These are phyloP conservation scores for Pangasius krempfi DNA, from an alignment of 2,797 vertebrate genomes.

Conservation along the genomic window DNA sequence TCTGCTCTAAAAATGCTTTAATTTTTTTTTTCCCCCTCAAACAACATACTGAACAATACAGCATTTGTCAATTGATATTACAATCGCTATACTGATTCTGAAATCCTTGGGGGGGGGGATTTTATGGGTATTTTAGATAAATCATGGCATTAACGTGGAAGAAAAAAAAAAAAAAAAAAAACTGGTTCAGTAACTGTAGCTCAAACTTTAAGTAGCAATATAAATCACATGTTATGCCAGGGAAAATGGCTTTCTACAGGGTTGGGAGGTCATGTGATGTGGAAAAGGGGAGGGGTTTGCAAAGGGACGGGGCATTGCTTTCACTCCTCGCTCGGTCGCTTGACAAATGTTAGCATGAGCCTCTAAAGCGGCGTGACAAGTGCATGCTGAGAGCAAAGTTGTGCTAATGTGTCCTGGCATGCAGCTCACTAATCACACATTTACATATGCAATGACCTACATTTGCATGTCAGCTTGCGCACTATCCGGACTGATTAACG, in stretches of 20 bases:
- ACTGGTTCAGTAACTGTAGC: too few relatives aligned
- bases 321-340: conserved; percentile 81
- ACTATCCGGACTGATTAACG: conserved; percentile 95
- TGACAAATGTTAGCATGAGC: conserved; percentile 94
- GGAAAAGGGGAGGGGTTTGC: background rate
- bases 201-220: background rate
- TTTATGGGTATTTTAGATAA: background rate
- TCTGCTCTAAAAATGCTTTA: background rate
- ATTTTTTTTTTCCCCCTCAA: too few relatives aligned
- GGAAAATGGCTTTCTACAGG: conserved; percentile 11
- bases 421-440: conserved; percentile 98
- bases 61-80: background rate
- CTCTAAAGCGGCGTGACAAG: conserved; percentile 93
- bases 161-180: background rate
- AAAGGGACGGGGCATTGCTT: conserved; percentile 78
- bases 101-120: too few relatives aligned
- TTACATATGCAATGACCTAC: conserved; percentile 99
- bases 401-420: conserved; percentile 99
- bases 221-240: background rate
- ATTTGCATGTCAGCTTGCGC: conserved; percentile 99
- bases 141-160: background rate
- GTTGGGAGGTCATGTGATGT: conserved; percentile 18
- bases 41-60: background rate
- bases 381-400: conserved; percentile 97
- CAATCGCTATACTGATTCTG: background rate